phyloP scores from a whole-genome alignment of 2,113 vertebrate genomes.

The Neodontobutis hainanensis region DNA sequence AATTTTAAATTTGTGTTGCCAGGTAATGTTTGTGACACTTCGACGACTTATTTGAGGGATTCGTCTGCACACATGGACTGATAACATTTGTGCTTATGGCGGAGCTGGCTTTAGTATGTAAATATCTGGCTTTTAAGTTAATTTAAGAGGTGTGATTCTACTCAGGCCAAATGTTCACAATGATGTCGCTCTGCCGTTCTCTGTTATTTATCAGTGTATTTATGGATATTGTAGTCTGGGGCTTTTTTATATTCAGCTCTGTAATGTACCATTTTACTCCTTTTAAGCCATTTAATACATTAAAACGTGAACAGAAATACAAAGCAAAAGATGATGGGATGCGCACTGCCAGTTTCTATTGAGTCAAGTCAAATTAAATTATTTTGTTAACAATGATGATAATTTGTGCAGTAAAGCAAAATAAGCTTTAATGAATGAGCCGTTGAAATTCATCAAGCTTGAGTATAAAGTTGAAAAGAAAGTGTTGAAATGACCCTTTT shows the following conservation, averaged over 20 bases:
- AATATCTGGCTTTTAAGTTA: constrained; percentile 74
- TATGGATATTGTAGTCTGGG: constrained; percentile 68
- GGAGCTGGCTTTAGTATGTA: constrained; percentile 71
- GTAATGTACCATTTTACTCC: constrained; percentile 36
- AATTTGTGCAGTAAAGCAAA: constrained; percentile 2
- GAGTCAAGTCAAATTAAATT: constrained; percentile 55
- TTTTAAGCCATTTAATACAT: constrained; percentile 29
- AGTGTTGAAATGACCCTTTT: background rate
- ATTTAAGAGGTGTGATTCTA: constrained; percentile 74
- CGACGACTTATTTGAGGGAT: constrained; percentile 12
- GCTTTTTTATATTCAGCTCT: constrained; percentile 53
- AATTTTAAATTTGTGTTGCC: constrained; percentile 9
- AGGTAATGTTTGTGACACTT: constrained; percentile 13
- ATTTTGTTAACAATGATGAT: constrained; percentile 41
- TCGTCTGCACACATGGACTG: constrained; percentile 25
- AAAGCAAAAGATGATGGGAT: constrained; percentile 26
- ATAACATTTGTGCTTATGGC: constrained; percentile 41
- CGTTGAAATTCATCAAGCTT: background rate
- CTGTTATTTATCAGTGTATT: constrained; percentile 81
- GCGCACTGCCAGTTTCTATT: constrained; percentile 37
- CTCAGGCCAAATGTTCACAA: constrained; percentile 70
- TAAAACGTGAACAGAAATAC: constrained; percentile 30
- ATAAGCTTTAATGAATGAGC: background rate
- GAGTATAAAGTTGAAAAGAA: constrained; percentile 13
- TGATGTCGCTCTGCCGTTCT: constrained; percentile 49